Conservation (phyloP, 1,140 invertebrate genomes). For the Plodia interpunctella region DNA sequence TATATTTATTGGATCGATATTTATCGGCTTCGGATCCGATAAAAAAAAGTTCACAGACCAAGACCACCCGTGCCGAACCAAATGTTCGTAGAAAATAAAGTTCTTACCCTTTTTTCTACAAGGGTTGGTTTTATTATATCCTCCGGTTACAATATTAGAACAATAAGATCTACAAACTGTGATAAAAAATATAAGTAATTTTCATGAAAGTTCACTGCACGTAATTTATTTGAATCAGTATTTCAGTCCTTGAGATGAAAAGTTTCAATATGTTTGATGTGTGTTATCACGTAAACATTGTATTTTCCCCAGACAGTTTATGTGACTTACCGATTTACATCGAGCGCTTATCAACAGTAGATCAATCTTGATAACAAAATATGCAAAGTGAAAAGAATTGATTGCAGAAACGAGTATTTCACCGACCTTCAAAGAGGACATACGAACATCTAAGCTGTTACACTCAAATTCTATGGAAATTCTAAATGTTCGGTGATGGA, state of each 20-base stretch:
- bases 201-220: too few relatives aligned
- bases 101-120: too few relatives aligned
- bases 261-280: too few relatives aligned
- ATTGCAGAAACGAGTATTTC: neutral
- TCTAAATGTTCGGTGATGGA: too few relatives aligned
- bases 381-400: constrained; percentile 1
- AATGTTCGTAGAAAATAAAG: neutral
- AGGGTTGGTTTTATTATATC: too few relatives aligned
- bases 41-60: neutral
- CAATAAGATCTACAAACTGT: too few relatives aligned
- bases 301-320: neutral
- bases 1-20: neutral
- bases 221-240: too few relatives aligned
- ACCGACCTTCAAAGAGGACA: too few relatives aligned
- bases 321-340: neutral
- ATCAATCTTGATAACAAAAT: neutral
- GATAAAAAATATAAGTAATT: too few relatives aligned
- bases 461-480: too few relatives aligned
- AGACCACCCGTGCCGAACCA: neutral
- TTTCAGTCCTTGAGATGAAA: too few relatives aligned
- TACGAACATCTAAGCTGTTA: neutral
- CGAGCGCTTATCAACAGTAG: neutral
- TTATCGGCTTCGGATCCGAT: neutral
- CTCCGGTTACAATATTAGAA: too few relatives aligned
- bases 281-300: neutral